Evolutionary conservation across 2,113 vertebrate genomes (phyloP).

Genomic region (Lynx canadensis): DNA sequence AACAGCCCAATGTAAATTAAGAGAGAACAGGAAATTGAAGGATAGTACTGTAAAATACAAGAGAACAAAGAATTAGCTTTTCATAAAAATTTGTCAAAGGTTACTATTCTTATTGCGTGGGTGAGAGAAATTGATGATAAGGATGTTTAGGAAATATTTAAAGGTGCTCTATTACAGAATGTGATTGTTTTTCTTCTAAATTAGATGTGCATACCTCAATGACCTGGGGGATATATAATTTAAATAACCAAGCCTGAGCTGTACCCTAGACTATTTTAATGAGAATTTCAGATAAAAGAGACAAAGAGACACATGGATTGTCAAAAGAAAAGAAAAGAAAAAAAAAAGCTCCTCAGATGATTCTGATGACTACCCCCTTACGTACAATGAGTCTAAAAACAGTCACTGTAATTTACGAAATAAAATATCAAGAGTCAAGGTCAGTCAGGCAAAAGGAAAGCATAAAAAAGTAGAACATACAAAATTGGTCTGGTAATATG

Average conservation of each 20-base stretch:
- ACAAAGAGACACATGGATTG: background rate
- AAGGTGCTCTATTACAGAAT: background rate
- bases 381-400: background rate
- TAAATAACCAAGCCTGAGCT: background rate
- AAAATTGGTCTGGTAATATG: background rate
- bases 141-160: background rate
- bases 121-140: background rate
- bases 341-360: background rate
- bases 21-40: background rate
- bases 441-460: background rate
- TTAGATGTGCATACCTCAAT: background rate
- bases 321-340: background rate
- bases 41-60: background rate
- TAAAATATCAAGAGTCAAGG: background rate
- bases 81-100: background rate
- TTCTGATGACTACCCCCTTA: background rate
- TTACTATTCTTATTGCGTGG: background rate
- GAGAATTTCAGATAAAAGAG: background rate
- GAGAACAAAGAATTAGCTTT: background rate
- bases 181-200: background rate
- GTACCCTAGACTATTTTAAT: background rate
- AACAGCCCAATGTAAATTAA: background rate
- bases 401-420: background rate
- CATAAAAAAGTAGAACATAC: background rate
- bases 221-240: background rate